A percentile compares a stretch with the other conserved stretches of the same genome.
phyloP scores from a whole-genome alignment of 2,888 invertebrate species.

The Biston betularia region DNA sequence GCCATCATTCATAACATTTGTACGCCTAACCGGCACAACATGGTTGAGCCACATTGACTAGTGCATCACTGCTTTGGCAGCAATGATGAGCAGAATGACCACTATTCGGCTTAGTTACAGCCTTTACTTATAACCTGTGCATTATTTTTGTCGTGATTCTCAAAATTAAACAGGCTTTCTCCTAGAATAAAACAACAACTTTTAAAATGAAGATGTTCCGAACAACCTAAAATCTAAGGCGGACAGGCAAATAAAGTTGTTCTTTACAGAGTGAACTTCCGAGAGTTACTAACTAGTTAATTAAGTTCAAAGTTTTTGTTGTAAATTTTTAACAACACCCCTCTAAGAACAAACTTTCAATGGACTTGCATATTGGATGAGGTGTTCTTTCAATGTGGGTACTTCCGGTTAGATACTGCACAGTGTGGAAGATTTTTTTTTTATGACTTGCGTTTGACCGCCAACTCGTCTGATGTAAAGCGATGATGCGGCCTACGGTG shows the following conservation, averaged over 20 bases:
- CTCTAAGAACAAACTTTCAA: conserved; percentile 34
- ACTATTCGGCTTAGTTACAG: no score
- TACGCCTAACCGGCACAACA: no score
- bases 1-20: no score
- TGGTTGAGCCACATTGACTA: no score
- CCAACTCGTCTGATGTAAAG: no score
- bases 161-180: neutral
- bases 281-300: conserved; percentile 37
- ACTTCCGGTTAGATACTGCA: conserved; percentile 15
- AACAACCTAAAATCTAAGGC: conserved; percentile 19
- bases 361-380: conserved; percentile 44
- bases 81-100: no score
- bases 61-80: no score
- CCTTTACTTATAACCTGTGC: no score
- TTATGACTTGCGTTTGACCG: no score
- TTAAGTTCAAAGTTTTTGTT: conserved; percentile 43
- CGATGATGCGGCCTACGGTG: no score
- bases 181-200: neutral
- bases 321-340: conserved; percentile 45
- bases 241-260: conserved; percentile 24
- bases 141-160: no score
- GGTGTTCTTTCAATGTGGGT: conserved; percentile 32
- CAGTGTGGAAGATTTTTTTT: conserved; percentile 2
- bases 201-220: conserved; percentile 10
- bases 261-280: conserved; percentile 19